Conservation (phyloP, 30 jellyfish, hydroid and myxozoan species). For the Rhopilema esculentum region DNA sequence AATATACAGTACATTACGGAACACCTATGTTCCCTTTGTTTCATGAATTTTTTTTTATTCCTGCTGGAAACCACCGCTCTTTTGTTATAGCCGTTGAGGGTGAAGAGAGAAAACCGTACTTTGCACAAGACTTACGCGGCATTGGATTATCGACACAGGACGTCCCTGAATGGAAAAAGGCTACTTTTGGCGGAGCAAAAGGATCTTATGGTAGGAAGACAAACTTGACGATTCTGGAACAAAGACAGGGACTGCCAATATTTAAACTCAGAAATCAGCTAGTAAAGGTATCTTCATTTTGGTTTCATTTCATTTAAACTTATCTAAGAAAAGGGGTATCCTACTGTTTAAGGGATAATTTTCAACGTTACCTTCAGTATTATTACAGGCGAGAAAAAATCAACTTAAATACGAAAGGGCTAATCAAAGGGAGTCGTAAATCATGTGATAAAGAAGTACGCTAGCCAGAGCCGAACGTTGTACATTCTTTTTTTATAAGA, state of each 20-base stretch:
- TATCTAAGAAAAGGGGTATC: not conserved
- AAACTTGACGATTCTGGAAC: constrained; percentile 84
- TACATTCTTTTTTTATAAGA: too few relatives aligned
- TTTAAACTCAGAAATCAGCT: constrained; percentile 84
- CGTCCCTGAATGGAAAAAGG: constrained; percentile 99
- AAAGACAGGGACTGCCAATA: constrained; percentile 95
- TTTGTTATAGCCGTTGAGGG: constrained; percentile 87
- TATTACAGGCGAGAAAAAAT: too few relatives aligned
- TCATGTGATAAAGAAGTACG: too few relatives aligned
- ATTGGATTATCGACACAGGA: constrained; percentile 87
- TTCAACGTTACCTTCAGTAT: too few relatives aligned
- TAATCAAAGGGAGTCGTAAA: too few relatives aligned
- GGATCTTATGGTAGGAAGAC: constrained; percentile 95
- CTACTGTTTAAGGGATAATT: too few relatives aligned
- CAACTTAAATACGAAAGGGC: too few relatives aligned
- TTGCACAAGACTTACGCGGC: constrained; percentile 97
- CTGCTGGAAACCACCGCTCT: not conserved
- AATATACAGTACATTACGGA: too few relatives aligned
- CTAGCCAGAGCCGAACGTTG: too few relatives aligned
- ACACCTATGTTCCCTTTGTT: too few relatives aligned
- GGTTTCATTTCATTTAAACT: not conserved
- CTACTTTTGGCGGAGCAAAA: constrained; percentile 97
- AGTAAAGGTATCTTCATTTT: constrained; percentile 69
- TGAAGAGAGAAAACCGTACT: constrained; percentile 88
- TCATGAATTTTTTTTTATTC: not conserved